These are phyloP conservation scores for Calliopum simillimum DNA, from an alignment of 2,888 invertebrate species.

Conservation along the genomic window DNA sequence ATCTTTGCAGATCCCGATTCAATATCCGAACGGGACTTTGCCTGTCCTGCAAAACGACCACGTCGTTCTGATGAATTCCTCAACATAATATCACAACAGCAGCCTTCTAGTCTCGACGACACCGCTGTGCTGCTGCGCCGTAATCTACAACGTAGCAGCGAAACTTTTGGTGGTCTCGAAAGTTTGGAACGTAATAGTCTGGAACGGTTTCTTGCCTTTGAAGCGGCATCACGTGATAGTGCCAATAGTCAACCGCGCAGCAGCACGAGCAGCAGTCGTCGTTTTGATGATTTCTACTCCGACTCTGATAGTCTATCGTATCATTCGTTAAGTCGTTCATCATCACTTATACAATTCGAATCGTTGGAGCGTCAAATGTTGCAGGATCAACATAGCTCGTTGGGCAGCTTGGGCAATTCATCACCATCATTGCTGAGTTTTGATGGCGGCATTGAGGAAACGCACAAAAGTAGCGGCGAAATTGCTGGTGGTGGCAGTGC, in stretches of 20 bases:
- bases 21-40: constrained; percentile 78
- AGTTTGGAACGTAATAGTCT: constrained; percentile 53
- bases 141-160: constrained; percentile 43
- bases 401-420: constrained; percentile 63
- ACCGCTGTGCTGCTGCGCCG: constrained; percentile 54
- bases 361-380: constrained; percentile 79
- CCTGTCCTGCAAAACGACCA: constrained; percentile 80
- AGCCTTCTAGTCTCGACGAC: constrained; percentile 50
- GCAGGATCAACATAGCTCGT: constrained; percentile 66
- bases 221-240: constrained; percentile 52
- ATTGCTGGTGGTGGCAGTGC: constrained; percentile 35
- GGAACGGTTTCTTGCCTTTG: constrained; percentile 57
- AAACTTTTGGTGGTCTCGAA: constrained; percentile 30
- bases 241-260: constrained; percentile 52
- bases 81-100: constrained; percentile 29
- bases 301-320: constrained; percentile 68
- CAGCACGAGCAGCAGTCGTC: constrained; percentile 57
- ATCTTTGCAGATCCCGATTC: constrained; percentile 64
- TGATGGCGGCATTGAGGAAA: constrained; percentile 49
- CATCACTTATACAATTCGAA: constrained; percentile 87
- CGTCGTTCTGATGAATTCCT: constrained; percentile 71
- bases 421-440: constrained; percentile 65
- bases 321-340: constrained; percentile 80
- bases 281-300: constrained; percentile 66
- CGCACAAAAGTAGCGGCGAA: not conserved